Evolutionary conservation across 2,113 vertebrate genomes (phyloP).

Genomic region (Lichenostomus cassidix): DNA sequence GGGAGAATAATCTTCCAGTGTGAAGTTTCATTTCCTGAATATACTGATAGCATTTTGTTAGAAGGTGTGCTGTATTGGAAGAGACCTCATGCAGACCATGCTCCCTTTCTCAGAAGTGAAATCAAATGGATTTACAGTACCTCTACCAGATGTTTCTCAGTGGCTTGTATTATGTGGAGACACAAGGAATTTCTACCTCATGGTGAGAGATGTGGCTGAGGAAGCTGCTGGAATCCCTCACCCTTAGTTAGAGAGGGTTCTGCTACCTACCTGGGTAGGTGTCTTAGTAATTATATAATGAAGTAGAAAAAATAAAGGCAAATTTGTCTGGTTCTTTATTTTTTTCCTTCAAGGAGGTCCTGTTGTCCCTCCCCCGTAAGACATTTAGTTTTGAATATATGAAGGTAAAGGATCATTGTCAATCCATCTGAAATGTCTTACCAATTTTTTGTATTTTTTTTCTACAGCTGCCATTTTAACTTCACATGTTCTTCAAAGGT

Average conservation of each 20-base stretch:
- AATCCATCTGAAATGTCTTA: neutral
- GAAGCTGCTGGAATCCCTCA: neutral
- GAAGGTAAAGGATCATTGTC: neutral
- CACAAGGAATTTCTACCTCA: neutral
- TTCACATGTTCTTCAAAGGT: neutral
- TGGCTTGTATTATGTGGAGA: neutral
- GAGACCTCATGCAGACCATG: neutral
- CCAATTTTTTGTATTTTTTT: neutral
- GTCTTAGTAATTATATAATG: neutral
- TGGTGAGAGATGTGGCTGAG: neutral
- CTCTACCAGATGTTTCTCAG: neutral
- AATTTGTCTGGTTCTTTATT: neutral
- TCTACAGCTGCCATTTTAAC: neutral
- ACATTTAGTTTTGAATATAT: neutral
- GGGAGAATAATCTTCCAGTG: neutral
- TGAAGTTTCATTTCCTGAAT: neutral
- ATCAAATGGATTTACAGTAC: neutral
- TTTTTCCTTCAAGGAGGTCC: neutral
- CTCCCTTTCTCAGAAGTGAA: neutral
- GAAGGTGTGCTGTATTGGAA: neutral
- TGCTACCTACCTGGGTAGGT: neutral
- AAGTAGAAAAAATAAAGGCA: neutral
- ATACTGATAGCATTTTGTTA: neutral
- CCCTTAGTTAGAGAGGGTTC: neutral
- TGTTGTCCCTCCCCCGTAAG: accelerated